Percentiles rank a stretch among this genome's conserved stretches.
phyloP scores from a whole-genome alignment of 2,113 vertebrate genomes.

The Callospermophilus lateralis region DNA sequence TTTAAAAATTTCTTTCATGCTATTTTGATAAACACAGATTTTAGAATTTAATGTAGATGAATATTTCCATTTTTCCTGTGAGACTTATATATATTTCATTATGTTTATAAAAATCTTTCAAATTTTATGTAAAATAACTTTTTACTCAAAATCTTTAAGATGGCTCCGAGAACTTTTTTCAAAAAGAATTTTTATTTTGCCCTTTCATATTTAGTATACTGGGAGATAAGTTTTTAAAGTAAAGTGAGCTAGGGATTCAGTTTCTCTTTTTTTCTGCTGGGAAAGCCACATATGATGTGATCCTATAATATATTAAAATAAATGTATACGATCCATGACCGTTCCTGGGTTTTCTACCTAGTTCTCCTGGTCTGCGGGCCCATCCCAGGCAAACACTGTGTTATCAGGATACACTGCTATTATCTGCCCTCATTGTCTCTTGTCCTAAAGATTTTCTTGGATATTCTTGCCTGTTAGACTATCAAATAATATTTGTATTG shows the following conservation, averaged over 20 bases:
- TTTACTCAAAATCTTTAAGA: not conserved
- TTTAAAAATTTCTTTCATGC: not conserved
- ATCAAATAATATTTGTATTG: slow-evolving; percentile 4
- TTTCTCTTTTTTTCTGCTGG: not conserved
- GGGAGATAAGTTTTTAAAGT: not conserved
- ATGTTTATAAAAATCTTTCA: not conserved
- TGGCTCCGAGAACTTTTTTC: not conserved
- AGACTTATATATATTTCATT: not conserved
- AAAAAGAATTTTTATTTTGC: not conserved
- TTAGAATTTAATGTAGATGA: not conserved
- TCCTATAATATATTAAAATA: not conserved
- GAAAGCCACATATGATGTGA: not conserved
- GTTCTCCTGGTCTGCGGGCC: not conserved
- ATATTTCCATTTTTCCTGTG: not conserved
- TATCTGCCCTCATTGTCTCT: not conserved
- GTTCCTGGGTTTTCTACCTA: not conserved
- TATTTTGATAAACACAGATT: not conserved
- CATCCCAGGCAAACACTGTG: not conserved
- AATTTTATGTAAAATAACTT: not conserved
- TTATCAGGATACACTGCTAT: not conserved
- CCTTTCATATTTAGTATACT: not conserved
- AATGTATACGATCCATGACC: not conserved
- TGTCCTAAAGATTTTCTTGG: not conserved
- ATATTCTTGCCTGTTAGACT: not conserved
- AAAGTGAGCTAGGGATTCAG: not conserved